Evolutionary conservation across 2,797 vertebrate species (phyloP).

Genomic region (Atherinosoma microstoma): DNA sequence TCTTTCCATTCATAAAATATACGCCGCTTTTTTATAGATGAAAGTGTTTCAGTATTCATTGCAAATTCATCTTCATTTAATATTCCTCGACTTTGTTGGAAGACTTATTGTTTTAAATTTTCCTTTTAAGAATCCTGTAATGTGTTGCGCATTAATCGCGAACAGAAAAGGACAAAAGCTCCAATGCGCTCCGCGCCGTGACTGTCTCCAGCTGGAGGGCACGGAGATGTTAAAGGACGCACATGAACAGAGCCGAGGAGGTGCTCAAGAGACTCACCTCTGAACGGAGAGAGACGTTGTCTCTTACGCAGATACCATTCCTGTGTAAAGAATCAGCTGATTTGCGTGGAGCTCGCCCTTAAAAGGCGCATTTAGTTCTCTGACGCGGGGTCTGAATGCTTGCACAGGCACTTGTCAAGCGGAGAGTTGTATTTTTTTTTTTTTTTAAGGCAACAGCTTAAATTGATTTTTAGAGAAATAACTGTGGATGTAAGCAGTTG

Average conservation of each 20-base stretch:
- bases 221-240: conserved; percentile 39
- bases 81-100: conserved; percentile 41
- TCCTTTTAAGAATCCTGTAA: conserved; percentile 14
- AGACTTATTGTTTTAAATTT: conserved; percentile 4
- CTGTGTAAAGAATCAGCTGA: conserved; percentile 5
- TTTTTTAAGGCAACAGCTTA: neutral
- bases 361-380: neutral
- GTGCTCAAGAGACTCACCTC: conserved; percentile 46
- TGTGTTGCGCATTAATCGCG: neutral
- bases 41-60: conserved; percentile 16
- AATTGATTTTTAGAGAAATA: neutral
- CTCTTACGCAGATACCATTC: neutral
- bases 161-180: neutral
- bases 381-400: neutral
- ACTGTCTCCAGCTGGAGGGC: conserved; percentile 47
- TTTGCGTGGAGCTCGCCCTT: neutral
- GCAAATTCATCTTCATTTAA: conserved; percentile 6
- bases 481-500: neutral
- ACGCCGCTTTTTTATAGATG: conserved; percentile 6
- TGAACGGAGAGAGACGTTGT: conserved; percentile 10
- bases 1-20: neutral
- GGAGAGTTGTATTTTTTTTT: too few species aligned
- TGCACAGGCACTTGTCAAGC: neutral
- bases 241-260: conserved; percentile 21
- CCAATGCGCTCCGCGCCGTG: conserved; percentile 34